Percentiles rank a stretch among this genome's conserved stretches.
Conservation (phyloP, 2,888 invertebrate species). For the Venusia cambrica region DNA sequence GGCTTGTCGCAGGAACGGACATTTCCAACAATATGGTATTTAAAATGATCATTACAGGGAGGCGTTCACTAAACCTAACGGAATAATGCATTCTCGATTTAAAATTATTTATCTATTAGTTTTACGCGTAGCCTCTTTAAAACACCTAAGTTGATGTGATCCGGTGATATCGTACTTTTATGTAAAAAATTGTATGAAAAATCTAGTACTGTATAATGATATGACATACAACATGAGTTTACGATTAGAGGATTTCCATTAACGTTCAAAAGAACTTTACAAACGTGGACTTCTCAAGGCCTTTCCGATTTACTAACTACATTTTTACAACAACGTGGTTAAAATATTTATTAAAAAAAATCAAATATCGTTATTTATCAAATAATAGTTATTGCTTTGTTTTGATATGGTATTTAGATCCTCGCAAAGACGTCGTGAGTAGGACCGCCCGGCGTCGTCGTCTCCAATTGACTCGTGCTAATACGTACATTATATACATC, state of each 20-base stretch:
- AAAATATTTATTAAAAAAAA: constrained; percentile 76
- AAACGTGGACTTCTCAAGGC: constrained; percentile 74
- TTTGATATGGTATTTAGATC: constrained; percentile 75
- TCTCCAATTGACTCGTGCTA: constrained; percentile 12
- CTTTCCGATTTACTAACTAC: constrained; percentile 77
- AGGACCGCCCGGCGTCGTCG: constrained; percentile 4
- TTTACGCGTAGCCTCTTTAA: constrained; percentile 27
- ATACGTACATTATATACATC: not conserved
- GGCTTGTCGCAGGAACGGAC: no score
- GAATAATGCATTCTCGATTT: constrained; percentile 21
- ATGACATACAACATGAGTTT: constrained; percentile 65
- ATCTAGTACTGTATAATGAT: constrained; percentile 61
- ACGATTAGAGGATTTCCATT: constrained; percentile 54
- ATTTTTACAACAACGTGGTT: constrained; percentile 76
- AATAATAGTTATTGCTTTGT: constrained; percentile 79
- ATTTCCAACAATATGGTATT: no score
- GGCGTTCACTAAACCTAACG: constrained; percentile 18
- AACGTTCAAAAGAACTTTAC: constrained; percentile 77
- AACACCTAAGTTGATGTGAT: constrained; percentile 34
- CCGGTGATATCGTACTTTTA: constrained; percentile 35
- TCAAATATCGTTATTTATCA: constrained; percentile 70
- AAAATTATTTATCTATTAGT: constrained; percentile 16
- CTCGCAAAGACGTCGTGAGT: constrained; percentile 35
- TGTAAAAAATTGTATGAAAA: constrained; percentile 50
- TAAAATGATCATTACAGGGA: constrained; percentile 18